Evolutionary conservation across 2,888 invertebrate genomes (phyloP).

Genomic region (Rhimphoctona megacephalus): DNA sequence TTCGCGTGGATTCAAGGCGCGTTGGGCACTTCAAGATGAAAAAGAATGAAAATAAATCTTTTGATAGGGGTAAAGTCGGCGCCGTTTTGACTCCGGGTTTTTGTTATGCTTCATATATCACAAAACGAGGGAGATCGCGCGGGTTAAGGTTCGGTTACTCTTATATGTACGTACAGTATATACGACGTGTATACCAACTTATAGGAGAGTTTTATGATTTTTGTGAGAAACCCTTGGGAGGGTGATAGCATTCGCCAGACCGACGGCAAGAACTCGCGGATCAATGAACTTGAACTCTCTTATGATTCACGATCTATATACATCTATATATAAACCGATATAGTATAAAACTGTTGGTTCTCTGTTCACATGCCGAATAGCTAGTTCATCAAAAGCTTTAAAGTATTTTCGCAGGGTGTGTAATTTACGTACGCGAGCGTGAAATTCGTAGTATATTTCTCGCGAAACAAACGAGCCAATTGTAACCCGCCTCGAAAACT

Average conservation of each 20-base stretch:
- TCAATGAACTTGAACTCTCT: conserved; percentile 72
- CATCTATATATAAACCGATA: conserved; percentile 24
- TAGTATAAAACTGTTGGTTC: neutral
- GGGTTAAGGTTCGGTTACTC: conserved; percentile 32
- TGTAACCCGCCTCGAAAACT: conserved; percentile 22
- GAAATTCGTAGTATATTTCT: conserved; percentile 8
- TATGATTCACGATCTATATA: conserved; percentile 55
- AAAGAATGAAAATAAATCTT: conserved; percentile 59
- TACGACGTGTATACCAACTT: conserved; percentile 16
- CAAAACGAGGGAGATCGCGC: conserved; percentile 37
- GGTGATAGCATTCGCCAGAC: conserved; percentile 64
- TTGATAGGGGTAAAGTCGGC: conserved; percentile 60
- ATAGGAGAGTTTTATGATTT: conserved; percentile 70
- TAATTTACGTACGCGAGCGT: conserved; percentile 11
- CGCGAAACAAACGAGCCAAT: conserved; percentile 59
- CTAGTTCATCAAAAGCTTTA: conserved; percentile 20
- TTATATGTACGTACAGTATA: conserved; percentile 38
- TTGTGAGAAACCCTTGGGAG: conserved; percentile 70
- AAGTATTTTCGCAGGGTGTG: conserved; percentile 29
- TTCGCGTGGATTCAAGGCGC: neutral
- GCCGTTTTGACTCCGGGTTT: conserved; percentile 63
- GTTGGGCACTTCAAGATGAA: conserved; percentile 34
- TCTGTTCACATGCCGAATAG: neutral
- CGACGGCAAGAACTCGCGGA: conserved; percentile 56
- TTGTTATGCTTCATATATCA: conserved; percentile 61